These are phyloP conservation scores for Leptogaster cylindrica DNA, from an alignment of 2,888 invertebrate genomes.

Conservation along the genomic window DNA sequence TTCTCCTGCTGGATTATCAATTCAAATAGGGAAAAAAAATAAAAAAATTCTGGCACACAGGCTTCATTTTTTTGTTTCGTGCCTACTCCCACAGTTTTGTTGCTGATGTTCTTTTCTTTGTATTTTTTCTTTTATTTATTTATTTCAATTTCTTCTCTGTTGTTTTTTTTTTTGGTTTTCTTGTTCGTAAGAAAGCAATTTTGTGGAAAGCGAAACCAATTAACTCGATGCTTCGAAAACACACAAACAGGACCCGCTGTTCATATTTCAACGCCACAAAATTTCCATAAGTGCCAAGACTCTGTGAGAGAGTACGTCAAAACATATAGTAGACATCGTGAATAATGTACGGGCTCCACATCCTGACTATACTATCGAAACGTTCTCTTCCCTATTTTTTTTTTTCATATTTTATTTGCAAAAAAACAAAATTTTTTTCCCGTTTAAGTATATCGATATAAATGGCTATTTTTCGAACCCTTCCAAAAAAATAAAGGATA, in stretches of 20 bases:
- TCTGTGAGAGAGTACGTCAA: conserved; percentile 4
- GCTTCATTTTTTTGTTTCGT: neutral
- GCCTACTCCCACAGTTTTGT: neutral
- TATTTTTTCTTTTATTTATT: no score
- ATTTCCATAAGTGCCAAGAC: conserved; percentile 15
- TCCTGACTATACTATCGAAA: conserved; percentile 6
- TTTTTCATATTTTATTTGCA: conserved; percentile 3
- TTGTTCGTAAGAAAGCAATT: conserved; percentile 11
- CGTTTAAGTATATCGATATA: neutral
- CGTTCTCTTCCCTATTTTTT: no score
- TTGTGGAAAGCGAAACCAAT: conserved; percentile 10
- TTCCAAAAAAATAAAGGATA: no score
- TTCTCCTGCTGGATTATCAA: conserved; percentile 14
- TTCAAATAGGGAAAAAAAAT: conserved; percentile 13
- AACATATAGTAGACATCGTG: neutral
- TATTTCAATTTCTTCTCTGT: no score
- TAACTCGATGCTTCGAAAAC: conserved; percentile 5
- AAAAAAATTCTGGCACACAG: neutral
- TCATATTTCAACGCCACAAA: neutral
- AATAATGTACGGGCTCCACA: conserved; percentile 8
- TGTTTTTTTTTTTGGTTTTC: no score
- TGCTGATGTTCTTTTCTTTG: neutral
- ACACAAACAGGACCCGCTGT: neutral
- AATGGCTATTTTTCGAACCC: neutral
- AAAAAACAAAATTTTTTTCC: neutral